Evolutionary conservation across 2,888 invertebrate species (phyloP), one percentile per base, ranked within the genome.

Genomic region (Chrysolina americana): DNA sequence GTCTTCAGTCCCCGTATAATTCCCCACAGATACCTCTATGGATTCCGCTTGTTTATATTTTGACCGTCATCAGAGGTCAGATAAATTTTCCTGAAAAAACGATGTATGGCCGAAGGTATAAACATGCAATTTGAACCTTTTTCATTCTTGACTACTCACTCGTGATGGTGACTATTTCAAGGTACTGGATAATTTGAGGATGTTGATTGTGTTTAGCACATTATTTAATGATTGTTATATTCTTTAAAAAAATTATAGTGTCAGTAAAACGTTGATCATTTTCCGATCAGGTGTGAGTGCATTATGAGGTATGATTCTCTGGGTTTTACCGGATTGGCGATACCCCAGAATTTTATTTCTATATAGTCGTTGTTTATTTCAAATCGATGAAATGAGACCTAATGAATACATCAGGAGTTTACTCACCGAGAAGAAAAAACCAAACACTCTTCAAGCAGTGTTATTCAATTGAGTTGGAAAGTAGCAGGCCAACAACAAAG

Each of bases 131-230:
- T 59, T 59, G 23, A n/a, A 36, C n/a, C 28, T 59, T 23, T 28
- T 36, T 28, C 13, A 59, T 59, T 59, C 36, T 36, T 28, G 59
- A 59, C n/a, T 36, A 59, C 36, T 28, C 59, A 59, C 15, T 59
- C 36, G 36, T 59, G 59, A 59, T 28, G 59, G 15, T 5, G 59
- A 59, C 59, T 15, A 59, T 59, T 59, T 66, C 68, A 68, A 68
- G 68, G 68, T 44, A 68, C 53, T 8, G 28, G 10, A 53, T 68
- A 68, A 68, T 68, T 68, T 53, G 56, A 68, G 68, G 68, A 68
- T 68, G 53, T 41, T 13, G 11, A 53, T 68, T 68, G 21, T 59
- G 36, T 36, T 59, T 15, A 36, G 6, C 36, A n/a, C 36, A 59
- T 59, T 28, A 59, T 28, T 11, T 15, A 15, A 59, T 59, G 9